A percentile compares a stretch with the other conserved stretches of the same genome.
Evolutionary conservation across 2,888 invertebrate species (phyloP).

Genomic region (Acleris laterana): DNA sequence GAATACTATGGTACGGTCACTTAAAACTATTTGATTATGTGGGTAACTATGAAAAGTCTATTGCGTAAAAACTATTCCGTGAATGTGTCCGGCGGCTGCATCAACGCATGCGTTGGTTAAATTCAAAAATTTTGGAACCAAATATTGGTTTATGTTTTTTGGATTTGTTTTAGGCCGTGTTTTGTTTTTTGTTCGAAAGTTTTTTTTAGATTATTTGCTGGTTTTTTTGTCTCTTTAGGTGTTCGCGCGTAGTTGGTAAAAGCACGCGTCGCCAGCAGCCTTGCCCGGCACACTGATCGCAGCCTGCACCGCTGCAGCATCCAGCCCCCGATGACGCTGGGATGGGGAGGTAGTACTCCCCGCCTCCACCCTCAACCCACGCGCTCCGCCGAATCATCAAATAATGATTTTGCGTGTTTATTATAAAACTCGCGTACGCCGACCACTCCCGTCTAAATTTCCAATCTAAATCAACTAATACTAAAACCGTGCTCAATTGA

Average conservation of each 20-base stretch:
- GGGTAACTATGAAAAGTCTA: conserved; percentile 74
- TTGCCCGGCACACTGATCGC: conserved; percentile 79
- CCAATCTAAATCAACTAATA: conserved; percentile 38
- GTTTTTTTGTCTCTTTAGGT: conserved; percentile 54
- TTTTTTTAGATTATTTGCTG: conserved; percentile 50
- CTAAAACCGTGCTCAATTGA: background rate
- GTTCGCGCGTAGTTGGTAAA: conserved; percentile 81
- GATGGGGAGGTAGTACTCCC: conserved; percentile 58
- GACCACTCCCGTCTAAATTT: conserved; percentile 33
- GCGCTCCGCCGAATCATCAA: conserved; percentile 80
- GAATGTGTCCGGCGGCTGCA: conserved; percentile 81
- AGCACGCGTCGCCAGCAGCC: conserved; percentile 78
- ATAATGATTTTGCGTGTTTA: conserved; percentile 82
- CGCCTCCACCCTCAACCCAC: conserved; percentile 62
- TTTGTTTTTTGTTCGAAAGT: conserved; percentile 50
- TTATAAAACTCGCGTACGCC: conserved; percentile 65
- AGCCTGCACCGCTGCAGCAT: conserved; percentile 75
- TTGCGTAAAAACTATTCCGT: conserved; percentile 79
- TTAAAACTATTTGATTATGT: conserved; percentile 82
- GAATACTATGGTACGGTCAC: conserved; percentile 79
- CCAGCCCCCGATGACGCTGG: conserved; percentile 57
- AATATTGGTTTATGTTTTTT: conserved; percentile 67
- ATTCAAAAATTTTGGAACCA: conserved; percentile 69
- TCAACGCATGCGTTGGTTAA: conserved; percentile 70
- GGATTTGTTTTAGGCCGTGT: conserved; percentile 61